Percentiles rank a stretch among this genome's conserved stretches.
Conservation (phyloP, 1,140 invertebrate species). For the Drosophila subobscura region DNA sequence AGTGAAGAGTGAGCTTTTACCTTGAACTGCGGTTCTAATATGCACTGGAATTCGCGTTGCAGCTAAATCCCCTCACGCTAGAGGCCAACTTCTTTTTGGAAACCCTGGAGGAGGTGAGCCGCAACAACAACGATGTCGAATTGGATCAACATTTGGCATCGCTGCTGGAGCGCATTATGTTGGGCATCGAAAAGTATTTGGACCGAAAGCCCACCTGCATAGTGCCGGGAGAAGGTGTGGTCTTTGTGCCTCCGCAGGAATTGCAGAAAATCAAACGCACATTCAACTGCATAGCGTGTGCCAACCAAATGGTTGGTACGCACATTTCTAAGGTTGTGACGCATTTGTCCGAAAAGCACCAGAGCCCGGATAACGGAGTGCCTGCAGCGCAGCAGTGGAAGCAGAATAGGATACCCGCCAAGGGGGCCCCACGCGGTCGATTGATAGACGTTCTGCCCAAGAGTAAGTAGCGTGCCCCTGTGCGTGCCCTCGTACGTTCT, state of each 20-base stretch:
- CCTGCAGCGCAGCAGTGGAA: conserved; percentile 19
- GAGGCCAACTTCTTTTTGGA: conserved; percentile 69
- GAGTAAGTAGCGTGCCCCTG: conserved; percentile 37
- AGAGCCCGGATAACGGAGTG: conserved; percentile 47
- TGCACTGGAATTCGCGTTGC: background rate
- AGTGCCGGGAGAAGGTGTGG: conserved; percentile 26
- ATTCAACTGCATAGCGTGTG: conserved; percentile 60
- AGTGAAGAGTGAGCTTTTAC: conserved; percentile 14
- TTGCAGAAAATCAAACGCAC: conserved; percentile 58
- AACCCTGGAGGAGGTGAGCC: conserved; percentile 42
- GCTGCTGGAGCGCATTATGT: conserved; percentile 59
- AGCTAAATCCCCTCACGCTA: conserved; percentile 75
- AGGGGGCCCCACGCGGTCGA: conserved; percentile 35
- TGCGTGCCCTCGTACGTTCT: background rate
- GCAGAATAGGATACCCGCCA: conserved; percentile 40
- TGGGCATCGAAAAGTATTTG: conserved; percentile 66
- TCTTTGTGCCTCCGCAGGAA: conserved; percentile 52
- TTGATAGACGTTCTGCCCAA: conserved; percentile 53
- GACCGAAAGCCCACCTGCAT: conserved; percentile 59
- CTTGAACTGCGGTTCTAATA: too few species aligned
- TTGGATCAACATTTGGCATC: conserved; percentile 60
- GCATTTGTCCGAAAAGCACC: conserved; percentile 65
- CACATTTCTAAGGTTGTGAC: conserved; percentile 57
- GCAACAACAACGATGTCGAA: conserved; percentile 33
- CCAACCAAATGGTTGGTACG: conserved; percentile 60